Evolutionary conservation across 2,113 vertebrate genomes (phyloP).

Genomic region (Prochilodus magdalenae): DNA sequence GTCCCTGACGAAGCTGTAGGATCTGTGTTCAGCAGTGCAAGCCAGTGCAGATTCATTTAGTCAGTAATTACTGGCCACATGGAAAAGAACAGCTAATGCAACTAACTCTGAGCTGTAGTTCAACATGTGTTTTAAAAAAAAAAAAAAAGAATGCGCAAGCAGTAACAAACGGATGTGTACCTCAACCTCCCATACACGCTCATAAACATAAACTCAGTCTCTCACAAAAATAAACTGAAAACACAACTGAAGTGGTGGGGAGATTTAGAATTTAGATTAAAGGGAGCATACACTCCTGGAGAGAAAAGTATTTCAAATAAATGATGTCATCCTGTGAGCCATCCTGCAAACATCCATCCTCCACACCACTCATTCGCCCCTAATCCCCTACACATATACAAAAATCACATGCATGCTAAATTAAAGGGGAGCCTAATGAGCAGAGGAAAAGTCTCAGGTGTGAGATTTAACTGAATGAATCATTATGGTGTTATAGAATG

Average conservation of each 20-base stretch:
- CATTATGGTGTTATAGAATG: conserved; percentile 19
- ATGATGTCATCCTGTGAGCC: neutral
- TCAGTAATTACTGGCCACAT: conserved; percentile 70
- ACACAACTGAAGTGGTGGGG: neutral
- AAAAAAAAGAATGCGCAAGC: conserved; percentile 21
- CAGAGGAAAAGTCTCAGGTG: conserved; percentile 8
- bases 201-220: neutral
- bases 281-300: neutral
- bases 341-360: neutral
- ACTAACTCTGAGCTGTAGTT: conserved; percentile 46
- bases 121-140: conserved; percentile 46
- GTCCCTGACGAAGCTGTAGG: neutral
- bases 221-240: neutral
- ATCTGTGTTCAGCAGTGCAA: neutral
- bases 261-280: neutral
- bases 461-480: conserved; percentile 18
- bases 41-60: conserved; percentile 68
- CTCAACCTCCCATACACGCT: neutral
- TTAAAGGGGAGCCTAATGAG: conserved; percentile 26
- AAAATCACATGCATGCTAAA: conserved; percentile 20
- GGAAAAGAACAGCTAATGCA: conserved; percentile 75
- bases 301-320: neutral
- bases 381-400: conserved; percentile 33
- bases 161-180: conserved; percentile 19
- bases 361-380: conserved; percentile 20